These are phyloP conservation scores for Diadumene lineata DNA, from an alignment of 92 coral and sea anemone species.

Conservation along the genomic window DNA sequence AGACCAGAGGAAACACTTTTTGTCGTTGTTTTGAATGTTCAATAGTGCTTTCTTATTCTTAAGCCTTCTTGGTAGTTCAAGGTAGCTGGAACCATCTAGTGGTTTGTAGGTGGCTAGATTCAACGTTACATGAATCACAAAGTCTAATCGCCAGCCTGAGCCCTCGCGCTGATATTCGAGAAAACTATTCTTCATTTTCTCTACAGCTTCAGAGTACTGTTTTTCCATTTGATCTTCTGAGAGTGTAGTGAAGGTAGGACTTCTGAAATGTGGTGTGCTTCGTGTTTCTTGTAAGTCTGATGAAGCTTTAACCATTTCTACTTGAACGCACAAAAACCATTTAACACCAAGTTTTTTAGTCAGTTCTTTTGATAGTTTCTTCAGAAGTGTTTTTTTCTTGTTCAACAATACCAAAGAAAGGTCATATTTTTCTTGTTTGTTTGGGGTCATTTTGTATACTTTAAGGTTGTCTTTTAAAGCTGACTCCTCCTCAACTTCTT, in stretches of 20 bases:
- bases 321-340: too few species aligned
- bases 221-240: conserved; percentile 18
- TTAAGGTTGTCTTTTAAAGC: conserved; percentile 32
- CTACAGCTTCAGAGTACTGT: conserved; percentile 23
- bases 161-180: conserved; percentile 22
- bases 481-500: not conserved
- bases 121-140: conserved; percentile 17
- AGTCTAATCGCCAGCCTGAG: conserved; percentile 10
- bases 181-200: conserved; percentile 14
- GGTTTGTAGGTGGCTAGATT: conserved; percentile 34
- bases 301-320: too few species aligned
- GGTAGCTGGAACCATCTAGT: conserved; percentile 47
- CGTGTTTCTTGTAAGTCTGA: conserved; percentile 20
- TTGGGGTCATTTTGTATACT: conserved; percentile 33
- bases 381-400: conserved; percentile 3
- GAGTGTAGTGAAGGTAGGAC: not conserved
- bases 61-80: conserved; percentile 35
- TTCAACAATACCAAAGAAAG: conserved; percentile 14
- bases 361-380: not conserved
- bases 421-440: conserved; percentile 22
- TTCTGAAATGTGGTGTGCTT: conserved; percentile 46
- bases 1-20: too few species aligned
- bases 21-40: conserved; percentile 41
- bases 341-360: not conserved
- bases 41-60: conserved; percentile 49